Evolutionary conservation across 2,888 invertebrate genomes (phyloP), one percentile per base, ranked within the genome.

Genomic region (Amitus sp.): DNA sequence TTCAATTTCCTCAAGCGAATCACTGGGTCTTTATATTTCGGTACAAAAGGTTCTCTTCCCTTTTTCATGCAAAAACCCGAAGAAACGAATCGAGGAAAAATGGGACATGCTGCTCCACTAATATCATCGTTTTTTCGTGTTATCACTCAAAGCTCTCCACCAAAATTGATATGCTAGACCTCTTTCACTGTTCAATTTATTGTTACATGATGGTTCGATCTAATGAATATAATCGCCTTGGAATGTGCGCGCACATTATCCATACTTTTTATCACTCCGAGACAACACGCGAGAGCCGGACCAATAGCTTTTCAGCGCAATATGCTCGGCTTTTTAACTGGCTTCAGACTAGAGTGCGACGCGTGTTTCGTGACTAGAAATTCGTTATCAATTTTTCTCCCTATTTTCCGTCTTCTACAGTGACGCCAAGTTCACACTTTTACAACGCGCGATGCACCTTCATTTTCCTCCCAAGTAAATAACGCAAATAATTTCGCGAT

Each of bases 151-250:
- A 77, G 75, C 73, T 75, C 75, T 30, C 30, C 30, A 70, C 76
- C 79, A 77, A 76, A n/a, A 78, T 77, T 82, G 82, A 82, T 80
- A 81, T 82, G 81, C 80, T 80, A 80, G 70, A 76, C 71, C 72
- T 70, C 69, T 74, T 63, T 54, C 54, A 65, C 66, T 65, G 70
- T 68, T 66, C 65, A 49, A 68, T 70, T 66, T 70, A 70, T 37
- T 65, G 60, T 73, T 67, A 69, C 59, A 68, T 69, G 69, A 69
- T 73, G 61, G 60, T 59, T 58, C 52, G 30, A 47, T 54, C 52
- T 60, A 63, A 61, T 50, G 57, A 58, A 61, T 49, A 47, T n/a
- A n/a, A 52, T 28, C 50, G 43, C 55, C 43, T 19, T 42, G 60
- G 53, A 55, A 58, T 49, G 37, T 48, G 45, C 47, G 46, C 54